Conservation (phyloP, 2,113 vertebrate genomes). For the Circaetus gallicus region DNA sequence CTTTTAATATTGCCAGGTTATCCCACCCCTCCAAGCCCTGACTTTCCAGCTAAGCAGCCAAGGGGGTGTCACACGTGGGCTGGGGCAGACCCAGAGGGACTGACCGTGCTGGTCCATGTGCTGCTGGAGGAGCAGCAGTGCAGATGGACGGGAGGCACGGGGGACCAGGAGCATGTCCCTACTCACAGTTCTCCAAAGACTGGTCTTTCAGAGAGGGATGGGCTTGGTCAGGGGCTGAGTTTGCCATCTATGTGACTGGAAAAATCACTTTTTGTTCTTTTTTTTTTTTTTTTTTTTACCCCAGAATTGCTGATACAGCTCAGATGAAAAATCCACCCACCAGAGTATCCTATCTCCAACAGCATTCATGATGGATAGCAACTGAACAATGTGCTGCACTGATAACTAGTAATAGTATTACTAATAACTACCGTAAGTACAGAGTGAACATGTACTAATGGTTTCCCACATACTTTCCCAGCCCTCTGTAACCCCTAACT, state of each 20-base stretch:
- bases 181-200: background rate
- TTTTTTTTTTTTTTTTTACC: background rate
- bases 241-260: background rate
- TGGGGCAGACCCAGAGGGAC: background rate
- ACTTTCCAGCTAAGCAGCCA: background rate
- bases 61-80: background rate
- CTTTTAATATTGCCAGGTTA: background rate
- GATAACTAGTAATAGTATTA: background rate
- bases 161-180: background rate
- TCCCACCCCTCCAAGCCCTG: background rate
- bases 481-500: background rate
- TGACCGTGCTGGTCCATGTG: rapidly evolving
- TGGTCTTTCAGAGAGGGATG: background rate
- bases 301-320: background rate
- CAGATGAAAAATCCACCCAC: background rate
- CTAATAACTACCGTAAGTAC: background rate
- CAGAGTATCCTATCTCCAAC: background rate
- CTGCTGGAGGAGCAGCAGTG: background rate
- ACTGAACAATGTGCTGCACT: background rate
- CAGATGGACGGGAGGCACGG: background rate
- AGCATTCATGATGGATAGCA: rapidly evolving
- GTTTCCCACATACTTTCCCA: background rate
- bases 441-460: rapidly evolving
- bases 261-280: background rate
- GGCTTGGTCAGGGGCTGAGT: background rate